Percentiles rank a stretch among this genome's conserved stretches.
phyloP scores from a whole-genome alignment of 2,113 vertebrate species.

The Willisornis vidua region DNA sequence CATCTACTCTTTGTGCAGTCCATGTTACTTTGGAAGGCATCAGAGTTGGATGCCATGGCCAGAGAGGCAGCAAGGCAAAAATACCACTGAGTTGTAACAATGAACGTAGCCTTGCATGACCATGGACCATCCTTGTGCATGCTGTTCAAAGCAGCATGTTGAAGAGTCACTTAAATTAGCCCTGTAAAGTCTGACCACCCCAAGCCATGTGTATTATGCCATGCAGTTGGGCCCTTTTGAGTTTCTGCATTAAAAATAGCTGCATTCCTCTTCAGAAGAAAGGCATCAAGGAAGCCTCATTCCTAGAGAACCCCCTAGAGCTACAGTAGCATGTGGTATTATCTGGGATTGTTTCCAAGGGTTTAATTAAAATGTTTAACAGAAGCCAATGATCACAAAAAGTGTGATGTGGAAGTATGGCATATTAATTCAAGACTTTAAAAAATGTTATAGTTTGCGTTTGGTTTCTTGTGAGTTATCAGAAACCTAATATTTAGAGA shows the following conservation, averaged over 20 bases:
- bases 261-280: neutral
- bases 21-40: neutral
- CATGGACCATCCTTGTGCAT: neutral
- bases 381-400: neutral
- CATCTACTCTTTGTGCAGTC: neutral
- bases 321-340: neutral
- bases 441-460: neutral
- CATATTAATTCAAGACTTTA: neutral
- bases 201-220: rapidly evolving
- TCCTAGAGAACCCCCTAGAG: neutral
- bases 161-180: neutral
- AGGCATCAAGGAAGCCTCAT: neutral
- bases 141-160: neutral
- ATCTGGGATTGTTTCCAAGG: neutral
- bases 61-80: neutral
- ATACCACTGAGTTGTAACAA: rapidly evolving
- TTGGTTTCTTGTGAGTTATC: neutral
- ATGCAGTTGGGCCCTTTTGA: neutral
- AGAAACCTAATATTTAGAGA: neutral
- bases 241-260: neutral
- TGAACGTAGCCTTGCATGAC: neutral
- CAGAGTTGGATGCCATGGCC: too few species aligned
- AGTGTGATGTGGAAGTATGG: neutral
- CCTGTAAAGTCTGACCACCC: neutral
- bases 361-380: neutral